Base-by-base conservation (phyloP, 2,888 invertebrate genomes). In the Melinopterus prodromus region DNA sequence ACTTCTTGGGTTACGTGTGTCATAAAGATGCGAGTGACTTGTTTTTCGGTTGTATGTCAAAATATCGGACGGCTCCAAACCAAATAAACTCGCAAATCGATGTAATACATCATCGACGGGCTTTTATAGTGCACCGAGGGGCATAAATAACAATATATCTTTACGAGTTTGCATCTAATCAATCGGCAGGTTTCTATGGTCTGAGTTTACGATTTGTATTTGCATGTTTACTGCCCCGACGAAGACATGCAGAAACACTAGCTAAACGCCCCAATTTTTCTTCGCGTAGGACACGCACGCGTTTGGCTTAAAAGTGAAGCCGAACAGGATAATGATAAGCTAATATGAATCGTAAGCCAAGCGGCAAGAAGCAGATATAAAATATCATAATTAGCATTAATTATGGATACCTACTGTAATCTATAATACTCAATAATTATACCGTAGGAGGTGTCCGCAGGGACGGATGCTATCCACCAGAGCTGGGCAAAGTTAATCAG, bases 131-230 rank as follows among this genome's bases (percentile, higher is more conserved):
- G 35, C 37, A 74, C 74, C 26, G 74, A 74, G 37, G 53, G 74
- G 74, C 74, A 74, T 74, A 74, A 74, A 74, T 74, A 74, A 74
- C 74, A 74, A 35, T 74, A 74, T 37, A 74, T 74, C 74, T 74
- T 74, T 74, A 74, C 74, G 74, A 74, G 74, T 74, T 74, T 74
- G 36, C 74, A 74, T 74, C 74, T 74, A 74, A 74, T 74, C 74
- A 74, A 74, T 74, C 74, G 74, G 35, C 74, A 74, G 74, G 74
- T 74, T 35, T 53, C 74, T 37, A 37, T 74, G 74, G 36, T n/a
- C 12, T 26, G 35, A 74, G 26, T 74, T 74, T 74, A 74, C 74
- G 74, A 74, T n/a, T 37, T 35, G 74, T 74, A 35, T 74, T 74
- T 74, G 74, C 74, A 74, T 74, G 74, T 74, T 74, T 74, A 74